phyloP scores from a whole-genome alignment of 2,113 vertebrate species.

The Calidris pygmaea region DNA sequence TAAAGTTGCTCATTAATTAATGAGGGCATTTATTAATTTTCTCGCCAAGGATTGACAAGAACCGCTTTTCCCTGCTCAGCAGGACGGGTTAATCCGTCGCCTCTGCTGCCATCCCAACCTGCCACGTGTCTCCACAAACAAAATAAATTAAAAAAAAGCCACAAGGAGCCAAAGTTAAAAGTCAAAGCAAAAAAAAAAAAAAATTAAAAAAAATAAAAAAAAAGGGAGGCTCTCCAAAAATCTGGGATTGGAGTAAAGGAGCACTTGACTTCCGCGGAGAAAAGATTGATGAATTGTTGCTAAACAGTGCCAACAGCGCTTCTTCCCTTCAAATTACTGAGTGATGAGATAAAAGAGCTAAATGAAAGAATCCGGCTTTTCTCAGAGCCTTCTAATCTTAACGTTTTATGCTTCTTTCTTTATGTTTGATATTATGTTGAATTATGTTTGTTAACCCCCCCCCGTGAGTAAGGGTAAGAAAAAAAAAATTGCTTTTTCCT shows the following conservation, averaged over 20 bases:
- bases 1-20: not conserved
- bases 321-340: not conserved
- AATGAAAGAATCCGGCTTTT: not conserved
- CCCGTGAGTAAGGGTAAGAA: not conserved
- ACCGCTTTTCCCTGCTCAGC: not conserved
- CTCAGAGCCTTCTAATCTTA: not conserved
- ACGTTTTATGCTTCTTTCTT: conserved; percentile 5
- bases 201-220: not conserved
- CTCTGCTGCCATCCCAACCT: not conserved
- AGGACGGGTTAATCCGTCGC: not conserved
- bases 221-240: not conserved
- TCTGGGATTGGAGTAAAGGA: not conserved
- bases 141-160: not conserved
- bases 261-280: not conserved
- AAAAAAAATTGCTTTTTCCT: not conserved
- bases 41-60: not conserved
- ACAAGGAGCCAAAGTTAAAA: not conserved
- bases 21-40: not conserved
- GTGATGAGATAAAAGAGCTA: not conserved
- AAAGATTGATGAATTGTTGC: not conserved
- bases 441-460: not conserved
- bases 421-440: not conserved
- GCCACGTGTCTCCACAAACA: not conserved
- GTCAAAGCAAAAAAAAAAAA: not conserved
- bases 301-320: conserved; percentile 4